Percentiles rank a stretch among this genome's conserved stretches.
phyloP scores from a whole-genome alignment of 2,888 invertebrate species.

The Apodemia hepburni region DNA sequence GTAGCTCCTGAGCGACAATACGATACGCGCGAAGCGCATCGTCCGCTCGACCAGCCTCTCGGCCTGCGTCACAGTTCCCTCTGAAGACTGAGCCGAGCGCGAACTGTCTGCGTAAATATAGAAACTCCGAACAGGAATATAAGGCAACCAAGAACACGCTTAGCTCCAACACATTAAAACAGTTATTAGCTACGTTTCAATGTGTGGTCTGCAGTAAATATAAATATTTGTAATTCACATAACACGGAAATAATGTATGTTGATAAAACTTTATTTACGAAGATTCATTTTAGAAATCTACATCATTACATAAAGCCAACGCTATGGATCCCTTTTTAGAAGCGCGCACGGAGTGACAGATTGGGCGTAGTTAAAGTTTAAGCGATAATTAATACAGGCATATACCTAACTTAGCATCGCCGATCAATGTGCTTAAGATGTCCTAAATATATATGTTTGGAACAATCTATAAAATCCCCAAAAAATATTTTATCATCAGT shows the following conservation, averaged over 20 bases:
- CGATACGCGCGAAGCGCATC: conserved; percentile 37
- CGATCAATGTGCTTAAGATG: no score
- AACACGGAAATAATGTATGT: neutral
- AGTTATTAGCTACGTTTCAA: conserved; percentile 36
- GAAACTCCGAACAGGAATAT: conserved; percentile 68
- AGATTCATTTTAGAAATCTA: neutral
- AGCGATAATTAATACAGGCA: no score
- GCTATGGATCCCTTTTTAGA: no score
- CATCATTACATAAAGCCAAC: neutral
- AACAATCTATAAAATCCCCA: no score
- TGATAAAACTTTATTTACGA: no score
- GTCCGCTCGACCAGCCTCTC: conserved; percentile 34
- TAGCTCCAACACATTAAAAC: conserved; percentile 29
- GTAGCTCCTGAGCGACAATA: conserved; percentile 50
- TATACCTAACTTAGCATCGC: no score
- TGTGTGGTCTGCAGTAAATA: conserved; percentile 14
- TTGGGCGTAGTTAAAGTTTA: no score
- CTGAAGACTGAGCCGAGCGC: conserved; percentile 64
- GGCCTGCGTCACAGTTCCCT: conserved; percentile 52
- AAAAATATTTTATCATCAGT: no score
- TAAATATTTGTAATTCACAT: neutral
- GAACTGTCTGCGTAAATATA: conserved; percentile 71
- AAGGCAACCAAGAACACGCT: conserved; percentile 54
- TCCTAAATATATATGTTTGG: no score
- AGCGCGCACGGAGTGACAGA: no score